These are phyloP conservation scores for Pachyuromys duprasi DNA, from an alignment of 2,797 vertebrate genomes.

Conservation along the genomic window DNA sequence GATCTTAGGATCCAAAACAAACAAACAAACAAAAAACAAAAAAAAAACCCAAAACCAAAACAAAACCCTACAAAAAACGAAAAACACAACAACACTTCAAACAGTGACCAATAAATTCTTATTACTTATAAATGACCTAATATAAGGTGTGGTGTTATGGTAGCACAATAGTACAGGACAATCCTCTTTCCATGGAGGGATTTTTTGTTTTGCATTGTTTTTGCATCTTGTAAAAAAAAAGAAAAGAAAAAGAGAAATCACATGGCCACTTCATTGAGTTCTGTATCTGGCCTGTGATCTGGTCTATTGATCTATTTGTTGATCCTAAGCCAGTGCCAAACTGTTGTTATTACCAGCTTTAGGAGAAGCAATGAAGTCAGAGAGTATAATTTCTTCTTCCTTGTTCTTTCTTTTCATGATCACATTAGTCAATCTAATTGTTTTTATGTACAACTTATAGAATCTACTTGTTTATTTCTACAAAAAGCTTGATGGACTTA, in stretches of 20 bases:
- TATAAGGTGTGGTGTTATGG: neutral
- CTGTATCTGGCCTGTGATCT: neutral
- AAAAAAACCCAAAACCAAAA: neutral
- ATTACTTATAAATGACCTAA: neutral
- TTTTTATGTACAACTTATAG: neutral
- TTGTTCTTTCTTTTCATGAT: slow-evolving; percentile 43
- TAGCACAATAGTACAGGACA: neutral
- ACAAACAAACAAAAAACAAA: too few species aligned
- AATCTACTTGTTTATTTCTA: slow-evolving; percentile 26
- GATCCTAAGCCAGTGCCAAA: neutral
- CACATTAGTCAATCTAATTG: slow-evolving; percentile 13
- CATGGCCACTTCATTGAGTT: neutral
- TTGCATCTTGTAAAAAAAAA: neutral
- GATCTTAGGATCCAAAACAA: neutral
- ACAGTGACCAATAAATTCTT: neutral
- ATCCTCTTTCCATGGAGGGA: neutral
- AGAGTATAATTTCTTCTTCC: neutral
- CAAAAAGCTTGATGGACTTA: neutral
- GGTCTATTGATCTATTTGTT: slow-evolving; percentile 8
- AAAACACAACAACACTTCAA: neutral
- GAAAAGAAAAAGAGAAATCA: neutral
- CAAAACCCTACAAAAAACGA: neutral
- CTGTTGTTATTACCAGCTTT: neutral
- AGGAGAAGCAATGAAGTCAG: neutral
- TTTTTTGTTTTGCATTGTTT: slow-evolving; percentile 43